Evolutionary conservation across 1,140 invertebrate species (phyloP).

Genomic region (Drosophila sproati): DNA sequence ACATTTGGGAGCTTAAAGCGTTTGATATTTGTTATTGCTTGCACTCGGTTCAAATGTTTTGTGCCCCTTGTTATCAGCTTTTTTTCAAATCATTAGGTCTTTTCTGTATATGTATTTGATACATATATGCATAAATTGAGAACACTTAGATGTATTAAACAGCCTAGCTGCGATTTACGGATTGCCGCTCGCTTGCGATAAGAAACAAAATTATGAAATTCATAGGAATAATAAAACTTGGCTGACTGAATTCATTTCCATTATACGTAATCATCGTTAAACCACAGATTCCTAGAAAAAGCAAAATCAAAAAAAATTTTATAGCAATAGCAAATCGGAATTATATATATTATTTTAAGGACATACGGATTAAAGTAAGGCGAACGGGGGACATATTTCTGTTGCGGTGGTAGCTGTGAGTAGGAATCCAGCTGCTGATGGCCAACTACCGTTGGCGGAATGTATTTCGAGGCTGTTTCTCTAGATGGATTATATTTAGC

Average conservation of each 20-base stretch:
- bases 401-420: conserved; percentile 15
- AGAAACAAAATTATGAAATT: background rate
- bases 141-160: background rate
- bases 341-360: background rate
- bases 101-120: background rate
- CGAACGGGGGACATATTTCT: conserved; percentile 51
- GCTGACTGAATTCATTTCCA: background rate
- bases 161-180: background rate
- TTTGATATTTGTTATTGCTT: no score
- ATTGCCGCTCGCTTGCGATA: background rate
- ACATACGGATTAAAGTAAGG: conserved; percentile 67
- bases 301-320: background rate
- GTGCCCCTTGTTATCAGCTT: background rate
- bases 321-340: background rate
- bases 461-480: conserved; percentile 40
- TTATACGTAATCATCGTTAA: background rate
- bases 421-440: background rate
- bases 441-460: conserved; percentile 6
- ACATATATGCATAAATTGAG: background rate
- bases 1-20: no score
- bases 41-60: no score
- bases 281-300: background rate
- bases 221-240: no score
- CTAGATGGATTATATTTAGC: conserved; percentile 48
- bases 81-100: background rate